phyloP scores from a whole-genome alignment of 1,140 invertebrate species.

The Diuraphis noxia region DNA sequence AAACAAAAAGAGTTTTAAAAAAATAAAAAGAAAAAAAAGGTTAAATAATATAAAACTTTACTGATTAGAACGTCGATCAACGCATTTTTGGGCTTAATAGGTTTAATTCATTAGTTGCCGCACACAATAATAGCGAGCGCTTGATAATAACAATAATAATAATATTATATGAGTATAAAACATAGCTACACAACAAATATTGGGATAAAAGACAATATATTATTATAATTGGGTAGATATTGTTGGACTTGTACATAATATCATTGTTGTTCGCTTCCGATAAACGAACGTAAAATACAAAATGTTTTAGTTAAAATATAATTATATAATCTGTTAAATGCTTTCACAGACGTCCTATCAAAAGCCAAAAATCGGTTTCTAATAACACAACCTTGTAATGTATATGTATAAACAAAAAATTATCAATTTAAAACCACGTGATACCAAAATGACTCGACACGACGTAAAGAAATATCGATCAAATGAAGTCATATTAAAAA shows the following conservation, averaged over 20 bases:
- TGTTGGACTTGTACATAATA: too few species aligned
- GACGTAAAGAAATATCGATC: neutral
- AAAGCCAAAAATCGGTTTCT: too few species aligned
- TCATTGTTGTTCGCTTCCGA: neutral
- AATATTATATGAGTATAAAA: neutral
- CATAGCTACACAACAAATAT: neutral
- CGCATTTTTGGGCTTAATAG: conserved; percentile 2
- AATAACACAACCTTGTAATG: too few species aligned
- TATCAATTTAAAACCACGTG: too few species aligned
- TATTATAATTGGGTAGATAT: neutral
- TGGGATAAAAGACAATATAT: neutral
- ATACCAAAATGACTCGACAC: too few species aligned
- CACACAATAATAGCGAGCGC: neutral
- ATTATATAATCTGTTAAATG: neutral
- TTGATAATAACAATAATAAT: neutral
- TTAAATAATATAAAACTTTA: conserved; percentile 27
- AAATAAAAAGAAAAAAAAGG: conserved; percentile 7
- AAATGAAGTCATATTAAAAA: neutral
- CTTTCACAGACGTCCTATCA: neutral
- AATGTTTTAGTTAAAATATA: neutral
- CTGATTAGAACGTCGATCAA: conserved; percentile 11
- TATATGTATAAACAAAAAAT: too few species aligned
- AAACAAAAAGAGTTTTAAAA: neutral
- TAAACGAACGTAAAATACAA: neutral
- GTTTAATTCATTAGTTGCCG: neutral